Evolutionary conservation across 2,797 vertebrate species (phyloP).

Genomic region (Threskiornis aethiopicus): DNA sequence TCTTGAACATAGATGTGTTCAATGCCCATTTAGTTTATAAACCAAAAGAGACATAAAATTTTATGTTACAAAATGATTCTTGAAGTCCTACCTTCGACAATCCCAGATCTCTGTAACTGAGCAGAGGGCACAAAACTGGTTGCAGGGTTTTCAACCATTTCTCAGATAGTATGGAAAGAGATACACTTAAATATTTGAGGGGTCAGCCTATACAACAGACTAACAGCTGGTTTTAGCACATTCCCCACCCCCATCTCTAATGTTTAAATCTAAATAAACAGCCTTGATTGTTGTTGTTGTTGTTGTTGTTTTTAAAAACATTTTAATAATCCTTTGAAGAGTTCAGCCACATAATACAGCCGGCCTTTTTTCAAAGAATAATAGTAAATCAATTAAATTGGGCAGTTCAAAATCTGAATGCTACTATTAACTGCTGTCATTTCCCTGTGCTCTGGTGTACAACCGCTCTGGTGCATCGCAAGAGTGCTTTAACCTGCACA

Average conservation of each 20-base stretch:
- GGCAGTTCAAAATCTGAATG: background rate
- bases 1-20: background rate
- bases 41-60: background rate
- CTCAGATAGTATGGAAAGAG: background rate
- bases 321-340: background rate
- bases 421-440: background rate
- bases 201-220: accelerated
- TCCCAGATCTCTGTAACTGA: background rate
- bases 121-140: background rate
- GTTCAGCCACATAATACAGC: background rate
- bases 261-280: background rate
- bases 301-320: background rate
- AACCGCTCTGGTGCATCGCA: background rate
- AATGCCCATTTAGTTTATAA: background rate
- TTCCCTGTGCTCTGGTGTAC: background rate
- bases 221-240: background rate
- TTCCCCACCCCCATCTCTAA: background rate
- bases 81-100: background rate
- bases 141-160: background rate
- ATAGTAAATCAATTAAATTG: background rate
- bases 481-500: background rate
- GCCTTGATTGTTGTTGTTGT: background rate
- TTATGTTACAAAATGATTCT: background rate
- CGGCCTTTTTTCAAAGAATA: background rate
- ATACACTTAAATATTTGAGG: background rate